Conservation (phyloP, 2,888 invertebrate species). For the Steromphala cineraria region DNA sequence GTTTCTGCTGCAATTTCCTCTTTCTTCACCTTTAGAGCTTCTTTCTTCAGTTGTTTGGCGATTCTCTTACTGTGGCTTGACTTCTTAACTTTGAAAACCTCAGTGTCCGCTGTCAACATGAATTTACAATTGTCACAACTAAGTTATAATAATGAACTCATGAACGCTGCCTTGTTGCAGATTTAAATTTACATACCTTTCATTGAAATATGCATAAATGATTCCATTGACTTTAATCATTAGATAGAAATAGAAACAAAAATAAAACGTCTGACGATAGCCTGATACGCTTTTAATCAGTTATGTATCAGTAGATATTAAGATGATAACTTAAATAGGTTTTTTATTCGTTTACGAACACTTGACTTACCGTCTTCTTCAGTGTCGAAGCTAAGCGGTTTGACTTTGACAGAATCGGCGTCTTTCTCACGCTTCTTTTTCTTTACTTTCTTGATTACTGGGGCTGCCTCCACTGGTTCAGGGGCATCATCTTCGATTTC, state of each 20-base stretch:
- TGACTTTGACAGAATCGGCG: constrained; percentile 38
- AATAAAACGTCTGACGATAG: too few relatives aligned
- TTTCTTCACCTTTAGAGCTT: constrained; percentile 74
- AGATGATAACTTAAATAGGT: too few relatives aligned
- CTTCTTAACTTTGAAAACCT: constrained; percentile 96
- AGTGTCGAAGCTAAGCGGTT: constrained; percentile 85
- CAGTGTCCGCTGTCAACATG: constrained; percentile 81
- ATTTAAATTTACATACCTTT: too few relatives aligned
- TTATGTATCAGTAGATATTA: too few relatives aligned
- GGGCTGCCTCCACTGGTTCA: not conserved
- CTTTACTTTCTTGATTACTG: constrained; percentile 30
- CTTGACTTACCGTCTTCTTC: constrained; percentile 67
- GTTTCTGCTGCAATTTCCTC: constrained; percentile 52
- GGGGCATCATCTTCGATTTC: constrained; percentile 34
- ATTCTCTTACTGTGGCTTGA: constrained; percentile 90
- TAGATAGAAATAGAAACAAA: too few relatives aligned
- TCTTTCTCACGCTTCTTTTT: constrained; percentile 47
- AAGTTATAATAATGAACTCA: too few relatives aligned
- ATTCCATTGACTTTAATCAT: too few relatives aligned
- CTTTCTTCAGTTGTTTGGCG: constrained; percentile 82
- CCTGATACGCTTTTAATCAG: too few relatives aligned
- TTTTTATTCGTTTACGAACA: too few relatives aligned
- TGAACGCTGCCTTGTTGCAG: too few relatives aligned
- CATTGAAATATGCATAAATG: too few relatives aligned
- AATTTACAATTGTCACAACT: constrained; percentile 1